Evolutionary conservation across 2,113 vertebrate species (phyloP).

Genomic region (Lipophrys pholis): DNA sequence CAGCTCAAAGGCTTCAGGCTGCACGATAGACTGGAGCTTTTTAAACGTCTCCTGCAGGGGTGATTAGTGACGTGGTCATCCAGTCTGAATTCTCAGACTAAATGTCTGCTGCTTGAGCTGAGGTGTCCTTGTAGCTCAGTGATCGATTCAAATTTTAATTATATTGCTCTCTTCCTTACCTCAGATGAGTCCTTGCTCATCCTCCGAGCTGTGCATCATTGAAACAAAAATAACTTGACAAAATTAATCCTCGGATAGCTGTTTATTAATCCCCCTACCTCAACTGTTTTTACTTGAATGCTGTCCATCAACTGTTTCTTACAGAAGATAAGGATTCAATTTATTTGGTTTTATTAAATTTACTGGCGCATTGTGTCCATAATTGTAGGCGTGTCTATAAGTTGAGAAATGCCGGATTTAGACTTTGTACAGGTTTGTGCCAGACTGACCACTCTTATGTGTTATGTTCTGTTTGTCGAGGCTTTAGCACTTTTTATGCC

Average conservation of each 20-base stretch:
- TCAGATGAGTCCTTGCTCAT: conserved; percentile 5
- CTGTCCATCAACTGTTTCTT: conserved; percentile 38
- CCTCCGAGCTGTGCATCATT: conserved; percentile 18
- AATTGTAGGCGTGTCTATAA: background rate
- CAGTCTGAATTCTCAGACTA: conserved; percentile 43
- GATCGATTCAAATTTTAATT: conserved; percentile 36
- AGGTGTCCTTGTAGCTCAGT: conserved; percentile 26
- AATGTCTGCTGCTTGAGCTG: conserved; percentile 33
- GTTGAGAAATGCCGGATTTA: background rate
- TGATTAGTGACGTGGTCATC: conserved; percentile 52
- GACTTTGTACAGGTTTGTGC: no score
- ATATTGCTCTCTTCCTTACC: background rate
- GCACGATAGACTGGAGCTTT: conserved; percentile 37
- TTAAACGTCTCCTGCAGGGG: conserved; percentile 50
- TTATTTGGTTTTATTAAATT: conserved; percentile 31
- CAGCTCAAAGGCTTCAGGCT: conserved; percentile 48
- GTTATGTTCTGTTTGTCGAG: background rate
- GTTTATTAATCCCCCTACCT: conserved; percentile 25
- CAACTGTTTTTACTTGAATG: conserved; percentile 23
- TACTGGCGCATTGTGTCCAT: conserved; percentile 1
- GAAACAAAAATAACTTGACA: conserved; percentile 14
- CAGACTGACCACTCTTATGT: no score
- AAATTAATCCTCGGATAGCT: conserved; percentile 20
- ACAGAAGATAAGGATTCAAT: conserved; percentile 44
- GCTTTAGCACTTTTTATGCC: conserved; percentile 14